Percentiles rank a stretch among this genome's conserved stretches.
Conservation (phyloP, 2,888 invertebrate species). For the Eilema sororculum region DNA sequence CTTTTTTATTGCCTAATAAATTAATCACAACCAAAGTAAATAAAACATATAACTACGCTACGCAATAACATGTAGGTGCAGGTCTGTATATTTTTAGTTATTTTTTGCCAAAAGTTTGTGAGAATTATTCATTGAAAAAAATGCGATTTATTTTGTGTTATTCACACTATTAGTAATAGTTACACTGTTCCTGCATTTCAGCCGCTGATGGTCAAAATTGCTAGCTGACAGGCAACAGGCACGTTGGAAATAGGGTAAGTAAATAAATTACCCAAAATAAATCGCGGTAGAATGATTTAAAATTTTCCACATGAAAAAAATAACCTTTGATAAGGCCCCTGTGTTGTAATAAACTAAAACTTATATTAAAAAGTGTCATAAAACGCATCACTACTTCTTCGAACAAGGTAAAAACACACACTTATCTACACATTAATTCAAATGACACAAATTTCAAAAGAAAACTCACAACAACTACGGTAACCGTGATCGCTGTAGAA, state of each 20-base stretch:
- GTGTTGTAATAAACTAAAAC: too few relatives aligned
- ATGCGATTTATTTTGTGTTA: background rate
- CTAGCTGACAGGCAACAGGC: too few relatives aligned
- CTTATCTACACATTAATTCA: background rate
- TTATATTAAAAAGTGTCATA: background rate
- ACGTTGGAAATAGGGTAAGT: background rate
- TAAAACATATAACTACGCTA: too few relatives aligned
- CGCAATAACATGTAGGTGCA: too few relatives aligned
- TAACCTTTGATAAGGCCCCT: background rate
- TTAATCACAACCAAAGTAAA: too few relatives aligned
- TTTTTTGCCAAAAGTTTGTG: background rate
- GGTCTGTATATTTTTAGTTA: too few relatives aligned
- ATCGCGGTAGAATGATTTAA: too few relatives aligned
- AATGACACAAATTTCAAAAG: background rate
- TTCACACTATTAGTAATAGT: background rate
- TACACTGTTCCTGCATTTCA: background rate
- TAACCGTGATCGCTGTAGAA: slow-evolving; percentile 79
- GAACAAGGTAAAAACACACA: background rate
- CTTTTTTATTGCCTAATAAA: too few relatives aligned
- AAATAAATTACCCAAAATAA: background rate
- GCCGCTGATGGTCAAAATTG: background rate
- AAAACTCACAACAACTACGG: slow-evolving; percentile 79
- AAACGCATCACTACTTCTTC: background rate
- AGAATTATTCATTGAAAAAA: background rate
- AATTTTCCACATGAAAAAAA: too few relatives aligned